phyloP scores from a whole-genome alignment of 2,797 vertebrate species.

The Myioborus miniatus region DNA sequence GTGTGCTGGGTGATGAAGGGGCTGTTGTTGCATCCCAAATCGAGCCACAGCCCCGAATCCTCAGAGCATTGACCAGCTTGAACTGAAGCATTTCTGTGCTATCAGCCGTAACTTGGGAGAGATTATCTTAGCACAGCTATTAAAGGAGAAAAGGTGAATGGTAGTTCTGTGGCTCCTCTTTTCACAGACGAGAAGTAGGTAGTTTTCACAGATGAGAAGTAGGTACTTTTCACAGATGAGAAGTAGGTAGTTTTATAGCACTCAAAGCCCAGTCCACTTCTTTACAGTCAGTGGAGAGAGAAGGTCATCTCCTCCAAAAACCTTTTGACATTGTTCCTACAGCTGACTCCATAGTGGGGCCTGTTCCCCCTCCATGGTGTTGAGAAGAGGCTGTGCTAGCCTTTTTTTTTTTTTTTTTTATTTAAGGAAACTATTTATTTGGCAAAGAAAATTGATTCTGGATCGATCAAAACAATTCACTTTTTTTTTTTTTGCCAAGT shows the following conservation, averaged over 20 bases:
- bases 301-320: neutral
- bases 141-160: neutral
- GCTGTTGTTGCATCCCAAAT: neutral
- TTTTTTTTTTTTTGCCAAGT: neutral
- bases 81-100: neutral
- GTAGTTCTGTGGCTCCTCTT: neutral
- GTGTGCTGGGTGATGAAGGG: neutral
- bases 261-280: neutral
- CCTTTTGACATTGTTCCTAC: neutral
- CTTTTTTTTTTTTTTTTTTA: neutral
- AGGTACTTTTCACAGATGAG: neutral
- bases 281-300: neutral
- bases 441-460: neutral
- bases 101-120: neutral
- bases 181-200: neutral
- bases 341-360: accelerated
- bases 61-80: neutral
- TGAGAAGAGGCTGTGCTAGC: neutral
- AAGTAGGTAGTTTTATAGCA: neutral
- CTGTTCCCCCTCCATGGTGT: neutral
- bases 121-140: neutral
- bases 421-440: neutral
- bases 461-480: slow-evolving; percentile 5
- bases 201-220: neutral
- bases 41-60: neutral